Percentiles rank a stretch among this genome's conserved stretches.
These are phyloP conservation scores for Melanerpes aurifrons DNA, from an alignment of 2,113 vertebrate genomes.

Conservation along the genomic window DNA sequence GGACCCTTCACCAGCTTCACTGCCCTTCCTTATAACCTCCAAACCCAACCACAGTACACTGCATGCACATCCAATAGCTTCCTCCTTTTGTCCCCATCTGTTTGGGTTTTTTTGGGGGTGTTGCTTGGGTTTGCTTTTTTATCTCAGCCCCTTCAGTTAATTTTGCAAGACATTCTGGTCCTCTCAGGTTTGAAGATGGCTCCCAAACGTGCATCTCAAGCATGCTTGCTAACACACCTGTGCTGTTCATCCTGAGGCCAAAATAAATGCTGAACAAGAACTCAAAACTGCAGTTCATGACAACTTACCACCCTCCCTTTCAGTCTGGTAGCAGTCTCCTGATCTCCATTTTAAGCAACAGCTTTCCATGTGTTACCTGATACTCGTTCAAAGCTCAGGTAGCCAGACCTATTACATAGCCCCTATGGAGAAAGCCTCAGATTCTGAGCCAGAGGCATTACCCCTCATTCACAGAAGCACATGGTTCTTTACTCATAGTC, in stretches of 20 bases:
- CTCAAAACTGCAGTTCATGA: not conserved
- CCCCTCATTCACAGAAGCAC: accelerated
- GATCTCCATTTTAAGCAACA: not conserved
- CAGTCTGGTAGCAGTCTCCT: not conserved
- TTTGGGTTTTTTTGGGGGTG: too few relatives aligned
- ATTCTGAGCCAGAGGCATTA: not conserved
- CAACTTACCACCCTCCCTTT: not conserved
- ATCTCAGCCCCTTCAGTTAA: not conserved
- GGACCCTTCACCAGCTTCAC: too few relatives aligned
- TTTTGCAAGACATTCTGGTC: not conserved
- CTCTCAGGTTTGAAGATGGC: not conserved
- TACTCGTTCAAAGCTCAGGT: not conserved
- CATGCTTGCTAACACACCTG: not conserved
- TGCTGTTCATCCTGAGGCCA: not conserved
- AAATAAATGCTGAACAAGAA: not conserved
- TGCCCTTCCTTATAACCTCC: not conserved
- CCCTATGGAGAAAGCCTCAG: not conserved
- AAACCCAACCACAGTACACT: not conserved
- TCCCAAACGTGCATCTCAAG: not conserved
- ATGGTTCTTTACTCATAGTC: not conserved
- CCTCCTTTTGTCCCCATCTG: not conserved
- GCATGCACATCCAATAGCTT: not conserved
- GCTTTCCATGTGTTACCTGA: not conserved
- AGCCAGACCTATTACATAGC: not conserved
- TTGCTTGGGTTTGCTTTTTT: not conserved